These are phyloP conservation scores for Drosophila kanapiae DNA, from an alignment of 1,140 invertebrate genomes.

Conservation along the genomic window DNA sequence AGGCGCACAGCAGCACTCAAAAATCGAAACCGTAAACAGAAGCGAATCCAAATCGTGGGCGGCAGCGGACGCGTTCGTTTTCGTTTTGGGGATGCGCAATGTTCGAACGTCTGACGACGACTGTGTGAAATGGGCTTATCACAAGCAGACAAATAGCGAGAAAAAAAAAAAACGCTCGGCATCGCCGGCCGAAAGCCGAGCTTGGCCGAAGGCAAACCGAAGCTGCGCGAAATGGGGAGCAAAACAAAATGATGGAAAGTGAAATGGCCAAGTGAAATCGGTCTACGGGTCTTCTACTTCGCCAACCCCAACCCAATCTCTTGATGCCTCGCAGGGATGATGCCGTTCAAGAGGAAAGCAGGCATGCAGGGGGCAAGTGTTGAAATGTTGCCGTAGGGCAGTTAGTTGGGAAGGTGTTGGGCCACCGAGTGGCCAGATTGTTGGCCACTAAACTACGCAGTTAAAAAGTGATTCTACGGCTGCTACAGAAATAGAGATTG, in stretches of 20 bases:
- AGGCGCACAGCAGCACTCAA: constrained; percentile 66
- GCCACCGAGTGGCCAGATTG: constrained; percentile 46
- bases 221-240: constrained; percentile 55
- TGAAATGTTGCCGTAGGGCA: constrained; percentile 70
- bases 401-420: constrained; percentile 59
- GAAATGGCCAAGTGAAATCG: constrained; percentile 53
- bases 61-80: constrained; percentile 9
- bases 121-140: constrained; percentile 68
- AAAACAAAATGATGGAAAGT: constrained; percentile 75
- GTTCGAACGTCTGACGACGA: constrained; percentile 61
- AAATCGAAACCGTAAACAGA: constrained; percentile 22
- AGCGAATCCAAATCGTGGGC: constrained; percentile 9
- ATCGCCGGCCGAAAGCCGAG: constrained; percentile 42
- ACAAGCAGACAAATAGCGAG: constrained; percentile 16
- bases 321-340: constrained; percentile 43
- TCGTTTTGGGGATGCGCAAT: constrained; percentile 32
- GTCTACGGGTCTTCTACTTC: constrained; percentile 17
- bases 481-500: neutral
- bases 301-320: neutral
- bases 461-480: neutral
- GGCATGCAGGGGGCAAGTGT: constrained; percentile 26
- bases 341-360: constrained; percentile 38
- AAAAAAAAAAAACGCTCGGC: constrained; percentile 17
- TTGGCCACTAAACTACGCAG: constrained; percentile 5
- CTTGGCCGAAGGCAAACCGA: constrained; percentile 19